Evolutionary conservation across 2,113 vertebrate species (phyloP).

Genomic region (Campylorhamphus procurvoides): DNA sequence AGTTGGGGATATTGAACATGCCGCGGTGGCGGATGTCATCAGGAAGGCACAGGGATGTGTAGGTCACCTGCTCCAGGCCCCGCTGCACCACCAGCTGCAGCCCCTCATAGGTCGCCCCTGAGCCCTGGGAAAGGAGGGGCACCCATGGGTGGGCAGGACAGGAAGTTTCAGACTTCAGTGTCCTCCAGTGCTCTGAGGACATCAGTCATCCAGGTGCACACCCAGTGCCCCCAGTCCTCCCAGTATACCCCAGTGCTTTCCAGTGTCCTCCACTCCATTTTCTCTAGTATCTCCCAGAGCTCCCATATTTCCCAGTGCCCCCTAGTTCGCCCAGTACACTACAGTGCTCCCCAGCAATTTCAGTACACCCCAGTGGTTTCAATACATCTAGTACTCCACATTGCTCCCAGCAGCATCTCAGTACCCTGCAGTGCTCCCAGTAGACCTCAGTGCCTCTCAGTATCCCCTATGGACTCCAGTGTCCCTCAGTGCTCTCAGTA

Average conservation of each 20-base stretch:
- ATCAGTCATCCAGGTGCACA: background rate
- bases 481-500: background rate
- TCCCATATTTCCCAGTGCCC: background rate
- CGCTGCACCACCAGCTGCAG: background rate
- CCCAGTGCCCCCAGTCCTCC: background rate
- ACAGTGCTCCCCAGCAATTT: background rate
- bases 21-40: background rate
- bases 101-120: background rate
- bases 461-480: background rate
- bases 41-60: background rate
- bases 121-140: background rate
- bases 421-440: background rate
- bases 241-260: background rate
- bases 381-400: background rate
- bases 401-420: background rate
- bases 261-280: background rate
- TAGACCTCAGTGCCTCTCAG: background rate
- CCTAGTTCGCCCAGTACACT: background rate
- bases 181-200: background rate
- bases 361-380: background rate
- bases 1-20: background rate
- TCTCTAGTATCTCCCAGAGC: background rate
- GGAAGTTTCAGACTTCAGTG: background rate
- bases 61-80: conserved; percentile 1
- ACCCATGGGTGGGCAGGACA: background rate